Conservation (phyloP, 2,113 vertebrate genomes). For the Strix uralensis region DNA sequence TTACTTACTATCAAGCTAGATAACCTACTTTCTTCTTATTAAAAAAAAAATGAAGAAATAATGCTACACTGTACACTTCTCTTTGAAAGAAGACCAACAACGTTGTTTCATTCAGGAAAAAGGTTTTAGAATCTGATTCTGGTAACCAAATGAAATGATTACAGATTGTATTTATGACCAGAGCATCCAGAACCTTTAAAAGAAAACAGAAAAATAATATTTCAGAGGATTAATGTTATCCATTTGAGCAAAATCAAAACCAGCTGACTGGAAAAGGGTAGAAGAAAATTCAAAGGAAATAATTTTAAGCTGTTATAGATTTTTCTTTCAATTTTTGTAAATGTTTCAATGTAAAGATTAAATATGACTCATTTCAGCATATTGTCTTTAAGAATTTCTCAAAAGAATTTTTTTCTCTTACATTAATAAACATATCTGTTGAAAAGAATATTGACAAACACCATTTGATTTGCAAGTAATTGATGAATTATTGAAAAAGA, state of each 20-base stretch:
- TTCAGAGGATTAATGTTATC: neutral
- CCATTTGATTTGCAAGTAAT: rapidly evolving
- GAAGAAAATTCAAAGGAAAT: neutral
- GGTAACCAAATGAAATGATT: neutral
- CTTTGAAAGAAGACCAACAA: neutral
- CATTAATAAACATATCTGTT: neutral
- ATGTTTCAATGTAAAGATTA: neutral
- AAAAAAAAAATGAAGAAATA: neutral
- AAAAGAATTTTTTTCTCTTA: neutral
- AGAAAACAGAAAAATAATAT: neutral
- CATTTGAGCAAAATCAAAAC: neutral
- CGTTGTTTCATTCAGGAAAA: neutral
- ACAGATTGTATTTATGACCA: neutral
- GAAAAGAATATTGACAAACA: neutral
- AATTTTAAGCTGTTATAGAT: neutral
- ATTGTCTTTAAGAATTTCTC: neutral
- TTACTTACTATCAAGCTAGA: neutral
- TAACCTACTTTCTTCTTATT: neutral
- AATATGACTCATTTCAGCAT: rapidly evolving
- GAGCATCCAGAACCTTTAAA: neutral
- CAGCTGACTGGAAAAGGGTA: rapidly evolving
- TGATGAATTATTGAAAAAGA: neutral
- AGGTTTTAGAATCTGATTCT: neutral
- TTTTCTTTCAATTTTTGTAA: neutral
- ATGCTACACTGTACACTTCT: rapidly evolving